Evolutionary conservation across 2,888 invertebrate species (phyloP), one percentile per base, ranked within the genome.

Genomic region (Ceriagrion tenellum): DNA sequence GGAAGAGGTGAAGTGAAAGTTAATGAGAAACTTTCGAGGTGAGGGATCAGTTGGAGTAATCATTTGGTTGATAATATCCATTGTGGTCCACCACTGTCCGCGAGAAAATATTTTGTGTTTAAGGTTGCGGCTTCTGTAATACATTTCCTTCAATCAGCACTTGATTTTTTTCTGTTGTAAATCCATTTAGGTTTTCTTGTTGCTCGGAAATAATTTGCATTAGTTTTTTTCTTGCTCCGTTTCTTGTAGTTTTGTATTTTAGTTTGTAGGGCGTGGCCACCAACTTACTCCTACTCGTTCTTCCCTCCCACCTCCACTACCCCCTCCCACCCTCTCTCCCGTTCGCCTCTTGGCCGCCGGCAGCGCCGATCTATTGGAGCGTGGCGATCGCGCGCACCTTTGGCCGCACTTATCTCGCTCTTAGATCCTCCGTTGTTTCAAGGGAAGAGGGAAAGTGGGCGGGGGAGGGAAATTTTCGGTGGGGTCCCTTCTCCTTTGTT

Each of bases 371-470:
- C 40, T 40, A 23, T 88, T 47, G 88, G 88, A 47, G 88, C 88
- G 91, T 91, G 91, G 91, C 63, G 63, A 91, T 91, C 91, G 59
- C 91, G 91, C 63, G 91, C 59, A 63, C 56, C 91, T 91, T 91
- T 91, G 56, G 40, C 47, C 35, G 35, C 91, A 59, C 59, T 63
- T 91, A 91, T 91, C 91, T 90, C 56, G 56, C 63, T 56, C 59
- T 56, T 35, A 35, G 59, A 91, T 91, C 63, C 59, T 26, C 0
- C 47, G 47, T 4, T 8, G 47, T 8, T 47, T 2, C 47, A 47
- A 8, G 47, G 59, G 59, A 59, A 47, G 69, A 69, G 69, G 69
- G 69, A 59, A 59, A 59, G 0, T 59, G 18, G 69, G 69, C 10
- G n/a, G 12, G n/a, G 69, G 69, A n/a, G n/a, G 69, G 69, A 6